Base-by-base conservation (phyloP, 1,140 invertebrate species). In the Sesamia nonagrioides region DNA sequence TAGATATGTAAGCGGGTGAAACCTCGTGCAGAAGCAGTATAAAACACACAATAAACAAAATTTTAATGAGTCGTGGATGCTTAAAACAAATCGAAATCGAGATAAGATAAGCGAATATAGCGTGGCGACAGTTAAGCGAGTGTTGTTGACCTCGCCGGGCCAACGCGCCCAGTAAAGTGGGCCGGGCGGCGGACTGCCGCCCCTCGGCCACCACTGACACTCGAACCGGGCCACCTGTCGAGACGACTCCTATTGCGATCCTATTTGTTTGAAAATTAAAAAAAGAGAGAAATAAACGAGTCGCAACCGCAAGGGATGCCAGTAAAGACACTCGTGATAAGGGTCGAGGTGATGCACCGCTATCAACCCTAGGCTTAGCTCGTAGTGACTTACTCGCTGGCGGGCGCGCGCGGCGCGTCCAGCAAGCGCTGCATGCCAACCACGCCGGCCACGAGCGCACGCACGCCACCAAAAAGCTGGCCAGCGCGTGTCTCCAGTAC, bases 401-500 rank as follows among this genome's bases (percentile, higher is more conserved):
- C 45, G 61, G 61, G 37, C 68, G 52, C 69, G 50, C 56, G 42
- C 42, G 13, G 66, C 21, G 18, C 45, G 66, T 6, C 21, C 48
- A 21, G 15, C n/a, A 17, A 8, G 11, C n/a, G 74, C 56, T 21
- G 6, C 50, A 92, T 77, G 15, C 91, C 91, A 9, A 85, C 88
- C 35, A 92, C 86, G 77, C 87, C 88, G 0, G 92, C 89, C n/a
- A 89, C 79, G 6, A 91, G 83, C 7, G 88, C 85, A 6, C 90
- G 84, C 27, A 92, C 92, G n/a, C 88, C 89, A 7, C 84, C 68
- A 68, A 92, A 87, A 18, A 85, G 83, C 21, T 81, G 77, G 6
- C 84, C 84, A 15, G 83, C 71, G 18, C 78, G 82, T 9, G 91
- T 73, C 92, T 88, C 11, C 95, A 95, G 72, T 92, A 90, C 83